Evolutionary conservation across 2,113 vertebrate species (phyloP), one percentile per base, ranked within the genome.

Genomic region (Terrapene triunguis): DNA sequence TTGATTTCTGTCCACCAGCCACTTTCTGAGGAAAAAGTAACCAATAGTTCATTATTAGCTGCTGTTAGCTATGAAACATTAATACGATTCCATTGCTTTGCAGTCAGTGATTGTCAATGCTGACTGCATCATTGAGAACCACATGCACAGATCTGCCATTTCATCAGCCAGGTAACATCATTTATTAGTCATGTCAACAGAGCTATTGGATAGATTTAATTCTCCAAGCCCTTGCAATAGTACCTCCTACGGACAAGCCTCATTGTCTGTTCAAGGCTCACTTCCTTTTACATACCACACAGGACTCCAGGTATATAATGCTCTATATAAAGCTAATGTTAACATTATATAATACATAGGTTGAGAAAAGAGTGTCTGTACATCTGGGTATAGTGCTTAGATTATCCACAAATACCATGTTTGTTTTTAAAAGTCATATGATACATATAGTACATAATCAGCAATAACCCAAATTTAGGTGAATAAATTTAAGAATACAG

Each of bases 1-100:
- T 91, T 42, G 90, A 88, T 87, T 97, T 98, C 51, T 94, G 91
- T 84, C 89, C 89, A 57, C n/a, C 5, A 79, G 50, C 89, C 3
- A 81, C 57, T 97, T 5, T 53, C 98, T 98, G 85, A 48, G 78
- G 59, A 42, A 44, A 32, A 82, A 88, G 44, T 85, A 59, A 80
- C 21, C 80, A 14, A 44, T 8, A 25, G 72, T 42, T 53, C 6
- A 88, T 32, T 87, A 91, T 54, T 78, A 83, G 9, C 12, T 25
- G 38, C 19, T 25, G 16, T 65, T 89, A 86, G 3, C 25, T 94
- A 84, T 84, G 80, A 88, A 94, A 80, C 6, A 6, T 51, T 3
- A 8, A 1, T 3, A 8, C 0, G 0, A 87, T 32, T 29, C 59
- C 55, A 4, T 11, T 90, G 54, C 55, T 87, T 90, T 85, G 29